Evolutionary conservation across 2,113 vertebrate genomes (phyloP).

Genomic region (Erythrocebus patas): DNA sequence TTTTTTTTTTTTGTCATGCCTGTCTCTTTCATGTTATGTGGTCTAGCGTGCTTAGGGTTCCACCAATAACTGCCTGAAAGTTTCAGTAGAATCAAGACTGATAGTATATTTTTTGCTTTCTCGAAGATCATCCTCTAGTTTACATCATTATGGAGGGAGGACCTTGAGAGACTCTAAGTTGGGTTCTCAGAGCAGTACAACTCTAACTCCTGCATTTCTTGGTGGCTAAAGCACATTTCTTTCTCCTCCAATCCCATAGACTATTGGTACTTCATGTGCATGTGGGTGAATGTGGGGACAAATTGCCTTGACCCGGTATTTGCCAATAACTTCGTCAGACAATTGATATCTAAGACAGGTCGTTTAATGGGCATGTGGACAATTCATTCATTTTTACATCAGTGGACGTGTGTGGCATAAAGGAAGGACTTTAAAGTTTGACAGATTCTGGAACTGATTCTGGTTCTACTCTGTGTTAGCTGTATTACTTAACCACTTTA

Average conservation of each 20-base stretch:
- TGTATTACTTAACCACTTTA: constrained; percentile 34
- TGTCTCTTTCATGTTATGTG: not conserved
- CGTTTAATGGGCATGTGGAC: not conserved
- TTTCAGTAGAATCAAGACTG: not conserved
- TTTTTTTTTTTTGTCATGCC: not conserved
- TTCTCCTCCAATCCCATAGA: not conserved
- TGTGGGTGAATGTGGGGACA: not conserved
- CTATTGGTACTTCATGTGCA: not conserved
- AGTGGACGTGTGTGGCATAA: not conserved
- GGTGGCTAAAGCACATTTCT: not conserved
- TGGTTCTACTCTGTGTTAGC: not conserved
- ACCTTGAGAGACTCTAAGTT: not conserved
- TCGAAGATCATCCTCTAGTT: not conserved
- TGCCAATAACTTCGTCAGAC: constrained; percentile 29
- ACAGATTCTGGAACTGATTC: not conserved
- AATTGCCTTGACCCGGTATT: not conserved
- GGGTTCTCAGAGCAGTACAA: not conserved
- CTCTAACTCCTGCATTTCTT: not conserved
- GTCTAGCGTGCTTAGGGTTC: not conserved
- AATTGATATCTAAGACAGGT: constrained; percentile 24
- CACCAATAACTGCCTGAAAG: not conserved
- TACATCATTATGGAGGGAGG: not conserved
- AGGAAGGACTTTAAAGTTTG: constrained; percentile 22
- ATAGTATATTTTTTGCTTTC: not conserved
- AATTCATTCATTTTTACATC: not conserved